Base-by-base conservation (phyloP, 2,888 invertebrate genomes). In the Apoda limacodes region DNA sequence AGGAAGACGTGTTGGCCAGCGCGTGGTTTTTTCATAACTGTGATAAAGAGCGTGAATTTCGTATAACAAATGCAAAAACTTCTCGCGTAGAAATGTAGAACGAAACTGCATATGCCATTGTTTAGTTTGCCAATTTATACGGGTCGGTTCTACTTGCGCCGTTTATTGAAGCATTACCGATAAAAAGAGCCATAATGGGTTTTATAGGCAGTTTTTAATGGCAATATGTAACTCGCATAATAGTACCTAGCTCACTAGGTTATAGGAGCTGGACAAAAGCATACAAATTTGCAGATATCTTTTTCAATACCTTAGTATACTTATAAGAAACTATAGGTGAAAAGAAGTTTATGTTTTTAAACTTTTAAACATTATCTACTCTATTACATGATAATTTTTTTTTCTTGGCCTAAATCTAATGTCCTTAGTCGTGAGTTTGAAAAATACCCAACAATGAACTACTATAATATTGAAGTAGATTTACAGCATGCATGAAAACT, bases 111-210 rank as follows among this genome's bases (percentile, higher is more conserved):
- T 55, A 47, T 54, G 55, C 64, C 61, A 76, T 75, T 81, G 80
- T 82, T 82, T 80, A 70, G 76, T 75, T 78, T 67, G 69, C 74
- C 81, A 80, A 78, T 80, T 80, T 81, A 81, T 81, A 81, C 76
- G 75, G 69, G 66, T 78, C 69, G 75, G 78, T 78, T 80, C 78
- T 80, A 80, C 62, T 75, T 67, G 66, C 52, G 75, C 63, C 69
- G 74, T 76, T 78, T 76, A 78, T 76, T 75, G 70, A 76, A 64
- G 70, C 74, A 76, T 78, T 80, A 75, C 66, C 70, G 76, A 80
- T 80, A 80, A 78, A 74, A 71, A 62, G 60, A 62, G 65, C 52
- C 64, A 66, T 76, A 76, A 78, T 74, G 56, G 69, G 59, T 67
- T 76, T 78, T 76, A 75, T 72, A 67, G 66, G 57, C 49, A 68